Base-by-base conservation (phyloP, 2,888 invertebrate species). In the Laspeyria flexula region DNA sequence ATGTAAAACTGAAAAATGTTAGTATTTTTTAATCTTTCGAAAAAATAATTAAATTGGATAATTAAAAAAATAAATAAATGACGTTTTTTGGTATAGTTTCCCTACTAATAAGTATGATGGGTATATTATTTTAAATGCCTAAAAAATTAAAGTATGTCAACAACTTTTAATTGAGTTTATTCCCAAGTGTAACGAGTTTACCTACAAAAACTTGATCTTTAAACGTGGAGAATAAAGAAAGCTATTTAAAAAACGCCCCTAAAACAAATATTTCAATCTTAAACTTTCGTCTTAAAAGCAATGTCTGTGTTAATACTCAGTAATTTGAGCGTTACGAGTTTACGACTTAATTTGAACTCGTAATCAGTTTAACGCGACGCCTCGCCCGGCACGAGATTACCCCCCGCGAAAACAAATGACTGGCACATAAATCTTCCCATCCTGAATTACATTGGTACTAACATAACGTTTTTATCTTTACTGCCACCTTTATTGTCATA, bases 331-430 rank as follows among this genome's bases (percentile, higher is more conserved):
- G 82, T 81, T 83, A 80, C 79, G 80, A 87, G 84, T 89, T 89
- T 88, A 90, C 88, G 88, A 85, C 88, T 90, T 90, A 88, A 90
- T 90, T 90, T 88, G 80, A 79, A 85, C 83, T 87, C 86, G 88
- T 90, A 90, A 90, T 90, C 90, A 89, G 88, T 88, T 86, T 83
- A 84, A 79, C 81, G 78, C 77, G 79, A 77, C 77, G 79, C 81
- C 80, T 80, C 81, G 59, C 52, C 62, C 62, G 69, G 74, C 65
- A 60, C 75, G 75, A 86, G 85, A 87, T 88, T 85, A 83, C 82
- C 82, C 82, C 82, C 75, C 71, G 77, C 77, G 84, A 77, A 83
- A 88, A 87, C 84, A 85, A 86, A 87, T 81, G 86, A 78, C 79
- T 81, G 73, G 65, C 76, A 68, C 82, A 81, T 85, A 81, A 85